Evolutionary conservation across 2,888 invertebrate species (phyloP).

Genomic region (Notodonta ziczac): DNA sequence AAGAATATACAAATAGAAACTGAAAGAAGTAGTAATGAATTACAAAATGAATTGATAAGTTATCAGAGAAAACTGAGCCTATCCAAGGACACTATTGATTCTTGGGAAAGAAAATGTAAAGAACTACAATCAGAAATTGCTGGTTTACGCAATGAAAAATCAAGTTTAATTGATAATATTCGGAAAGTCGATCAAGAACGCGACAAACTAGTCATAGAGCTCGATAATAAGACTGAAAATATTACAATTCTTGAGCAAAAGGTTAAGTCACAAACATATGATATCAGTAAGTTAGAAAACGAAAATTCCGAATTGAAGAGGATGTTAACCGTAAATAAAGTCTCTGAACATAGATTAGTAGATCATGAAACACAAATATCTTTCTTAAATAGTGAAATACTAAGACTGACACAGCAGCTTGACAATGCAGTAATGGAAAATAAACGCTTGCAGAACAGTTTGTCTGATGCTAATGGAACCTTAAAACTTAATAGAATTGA

Average conservation of each 20-base stretch:
- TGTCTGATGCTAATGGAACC: slow-evolving; percentile 87
- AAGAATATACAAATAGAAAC: slow-evolving; percentile 91
- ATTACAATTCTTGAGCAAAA: slow-evolving; percentile 87
- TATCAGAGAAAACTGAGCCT: slow-evolving; percentile 86
- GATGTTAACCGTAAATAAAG: slow-evolving; percentile 73
- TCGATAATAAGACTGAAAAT: slow-evolving; percentile 90
- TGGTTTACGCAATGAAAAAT: slow-evolving; percentile 86
- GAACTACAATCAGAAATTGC: slow-evolving; percentile 85
- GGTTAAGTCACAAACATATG: slow-evolving; percentile 84
- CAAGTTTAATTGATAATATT: slow-evolving; percentile 85
- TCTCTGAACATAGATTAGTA: slow-evolving; percentile 77
- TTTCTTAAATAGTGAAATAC: slow-evolving; percentile 85
- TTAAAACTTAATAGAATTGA: slow-evolving; percentile 86
- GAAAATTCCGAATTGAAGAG: slow-evolving; percentile 83
- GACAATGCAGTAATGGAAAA: slow-evolving; percentile 87
- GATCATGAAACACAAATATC: slow-evolving; percentile 82
- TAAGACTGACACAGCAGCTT: slow-evolving; percentile 80
- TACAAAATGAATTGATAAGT: slow-evolving; percentile 87
- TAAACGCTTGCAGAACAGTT: slow-evolving; percentile 89
- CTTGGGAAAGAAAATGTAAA: slow-evolving; percentile 84
- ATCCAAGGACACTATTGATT: slow-evolving; percentile 83
- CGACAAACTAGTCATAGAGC: slow-evolving; percentile 86
- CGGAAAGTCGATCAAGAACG: slow-evolving; percentile 89
- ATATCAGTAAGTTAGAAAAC: slow-evolving; percentile 81
- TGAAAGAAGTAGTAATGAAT: slow-evolving; percentile 88